Conservation (phyloP, 2,797 vertebrate species). For the Acrossocheilus wenchowensis region DNA sequence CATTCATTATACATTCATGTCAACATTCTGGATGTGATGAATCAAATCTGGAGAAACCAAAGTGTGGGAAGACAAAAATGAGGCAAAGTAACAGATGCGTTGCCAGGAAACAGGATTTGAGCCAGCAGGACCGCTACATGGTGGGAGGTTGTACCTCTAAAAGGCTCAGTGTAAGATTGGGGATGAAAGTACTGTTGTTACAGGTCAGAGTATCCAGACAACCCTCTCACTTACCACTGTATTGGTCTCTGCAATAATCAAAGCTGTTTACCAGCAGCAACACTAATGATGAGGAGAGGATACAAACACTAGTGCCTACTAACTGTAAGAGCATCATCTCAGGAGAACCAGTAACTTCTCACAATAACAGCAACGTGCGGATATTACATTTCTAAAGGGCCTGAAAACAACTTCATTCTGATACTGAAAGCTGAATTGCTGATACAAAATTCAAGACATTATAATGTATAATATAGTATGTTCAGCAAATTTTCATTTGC, state of each 20-base stretch:
- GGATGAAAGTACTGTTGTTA: slow-evolving; percentile 33
- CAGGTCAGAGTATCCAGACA: slow-evolving; percentile 19
- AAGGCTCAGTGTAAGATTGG: slow-evolving; percentile 11
- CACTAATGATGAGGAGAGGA: slow-evolving; percentile 14
- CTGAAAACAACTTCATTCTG: background rate
- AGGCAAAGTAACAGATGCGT: slow-evolving; percentile 23
- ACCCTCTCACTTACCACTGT: slow-evolving; percentile 8
- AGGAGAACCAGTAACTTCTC: background rate
- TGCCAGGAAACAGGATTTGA: slow-evolving; percentile 29
- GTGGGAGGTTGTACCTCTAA: slow-evolving; percentile 2
- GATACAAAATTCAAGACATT: background rate
- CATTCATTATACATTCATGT: slow-evolving; percentile 37
- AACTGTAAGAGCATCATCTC: background rate
- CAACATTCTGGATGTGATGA: slow-evolving; percentile 19
- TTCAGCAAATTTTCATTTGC: too few species aligned
- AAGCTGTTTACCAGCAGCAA: slow-evolving; percentile 1
- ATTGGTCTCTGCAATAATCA: background rate
- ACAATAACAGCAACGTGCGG: background rate
- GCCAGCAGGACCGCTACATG: slow-evolving; percentile 9
- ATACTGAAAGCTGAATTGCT: background rate
- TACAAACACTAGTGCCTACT: background rate
- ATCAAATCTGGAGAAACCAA: slow-evolving; percentile 34
- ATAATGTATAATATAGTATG: background rate
- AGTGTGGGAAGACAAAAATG: slow-evolving; percentile 24
- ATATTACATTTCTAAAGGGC: background rate